Conservation (phyloP, 2,113 vertebrate species). For the Okapia johnstoni region DNA sequence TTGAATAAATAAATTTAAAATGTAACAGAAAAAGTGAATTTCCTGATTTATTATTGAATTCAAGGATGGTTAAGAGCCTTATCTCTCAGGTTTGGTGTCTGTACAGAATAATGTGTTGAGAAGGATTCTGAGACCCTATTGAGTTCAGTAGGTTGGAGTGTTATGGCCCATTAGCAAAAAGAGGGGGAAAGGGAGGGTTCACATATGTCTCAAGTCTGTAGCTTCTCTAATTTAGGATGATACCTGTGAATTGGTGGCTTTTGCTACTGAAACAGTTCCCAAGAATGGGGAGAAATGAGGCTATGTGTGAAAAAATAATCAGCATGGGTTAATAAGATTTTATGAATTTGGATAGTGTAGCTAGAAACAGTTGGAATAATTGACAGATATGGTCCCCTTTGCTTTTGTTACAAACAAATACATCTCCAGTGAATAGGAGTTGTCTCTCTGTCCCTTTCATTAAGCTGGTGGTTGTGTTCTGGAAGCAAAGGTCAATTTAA, state of each 20-base stretch:
- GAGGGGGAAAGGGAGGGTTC: background rate
- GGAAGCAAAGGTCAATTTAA: background rate
- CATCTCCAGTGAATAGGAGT: background rate
- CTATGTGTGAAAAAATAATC: background rate
- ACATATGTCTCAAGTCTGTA: background rate
- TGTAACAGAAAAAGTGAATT: background rate
- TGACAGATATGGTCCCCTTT: background rate
- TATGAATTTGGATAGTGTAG: background rate
- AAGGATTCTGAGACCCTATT: background rate
- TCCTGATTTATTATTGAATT: constrained; percentile 9
- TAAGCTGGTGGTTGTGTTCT: background rate
- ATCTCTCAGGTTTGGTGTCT: background rate
- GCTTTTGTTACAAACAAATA: background rate
- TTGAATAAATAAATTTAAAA: background rate
- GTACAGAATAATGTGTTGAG: background rate
- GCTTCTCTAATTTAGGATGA: background rate
- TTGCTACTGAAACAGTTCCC: background rate
- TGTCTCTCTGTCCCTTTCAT: background rate
- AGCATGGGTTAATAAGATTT: background rate
- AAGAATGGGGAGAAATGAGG: background rate
- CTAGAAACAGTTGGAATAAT: background rate
- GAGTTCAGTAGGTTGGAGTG: background rate
- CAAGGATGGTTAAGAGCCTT: background rate
- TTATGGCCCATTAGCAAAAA: background rate
- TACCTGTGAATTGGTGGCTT: background rate